These are phyloP conservation scores for Thaumatotibia leucotreta DNA, from an alignment of 1,140 invertebrate species.

Conservation along the genomic window DNA sequence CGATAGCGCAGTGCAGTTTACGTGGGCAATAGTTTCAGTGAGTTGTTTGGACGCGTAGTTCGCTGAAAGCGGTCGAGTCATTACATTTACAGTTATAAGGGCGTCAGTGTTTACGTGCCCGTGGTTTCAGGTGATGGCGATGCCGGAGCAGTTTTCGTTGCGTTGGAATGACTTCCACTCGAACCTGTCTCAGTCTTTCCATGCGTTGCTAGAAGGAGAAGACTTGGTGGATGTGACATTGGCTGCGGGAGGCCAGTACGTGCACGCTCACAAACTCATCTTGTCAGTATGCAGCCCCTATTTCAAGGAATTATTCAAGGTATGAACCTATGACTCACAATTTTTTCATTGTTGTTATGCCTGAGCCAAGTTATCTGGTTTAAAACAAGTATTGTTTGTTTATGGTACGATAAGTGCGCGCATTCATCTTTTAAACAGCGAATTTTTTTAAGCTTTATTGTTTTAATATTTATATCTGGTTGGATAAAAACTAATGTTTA, in stretches of 20 bases:
- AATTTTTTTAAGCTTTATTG: constrained; percentile 20
- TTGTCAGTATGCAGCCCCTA: constrained; percentile 84
- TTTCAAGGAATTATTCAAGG: constrained; percentile 85
- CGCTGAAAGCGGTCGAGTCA: constrained; percentile 42
- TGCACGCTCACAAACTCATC: constrained; percentile 84
- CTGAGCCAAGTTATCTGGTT: constrained; percentile 5
- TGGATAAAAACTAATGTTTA: not conserved
- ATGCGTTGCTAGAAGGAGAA: constrained; percentile 80
- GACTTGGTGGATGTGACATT: constrained; percentile 86
- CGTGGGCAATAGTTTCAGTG: constrained; percentile 50
- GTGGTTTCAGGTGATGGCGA: constrained; percentile 54
- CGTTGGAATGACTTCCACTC: constrained; percentile 91
- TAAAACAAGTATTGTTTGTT: constrained; percentile 9
- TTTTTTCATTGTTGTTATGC: constrained; percentile 16
- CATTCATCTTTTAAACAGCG: not conserved
- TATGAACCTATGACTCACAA: constrained; percentile 78
- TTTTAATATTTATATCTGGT: not conserved
- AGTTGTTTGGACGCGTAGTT: constrained; percentile 66
- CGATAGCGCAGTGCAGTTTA: constrained; percentile 20
- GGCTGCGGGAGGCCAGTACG: constrained; percentile 81
- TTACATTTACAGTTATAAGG: constrained; percentile 50
- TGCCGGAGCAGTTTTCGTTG: constrained; percentile 86
- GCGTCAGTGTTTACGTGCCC: constrained; percentile 14
- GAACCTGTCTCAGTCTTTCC: constrained; percentile 84
- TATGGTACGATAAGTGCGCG: constrained; percentile 4